These are phyloP conservation scores for Phenacoccus solenopsis DNA, from an alignment of 1,140 invertebrate genomes.

Conservation along the genomic window DNA sequence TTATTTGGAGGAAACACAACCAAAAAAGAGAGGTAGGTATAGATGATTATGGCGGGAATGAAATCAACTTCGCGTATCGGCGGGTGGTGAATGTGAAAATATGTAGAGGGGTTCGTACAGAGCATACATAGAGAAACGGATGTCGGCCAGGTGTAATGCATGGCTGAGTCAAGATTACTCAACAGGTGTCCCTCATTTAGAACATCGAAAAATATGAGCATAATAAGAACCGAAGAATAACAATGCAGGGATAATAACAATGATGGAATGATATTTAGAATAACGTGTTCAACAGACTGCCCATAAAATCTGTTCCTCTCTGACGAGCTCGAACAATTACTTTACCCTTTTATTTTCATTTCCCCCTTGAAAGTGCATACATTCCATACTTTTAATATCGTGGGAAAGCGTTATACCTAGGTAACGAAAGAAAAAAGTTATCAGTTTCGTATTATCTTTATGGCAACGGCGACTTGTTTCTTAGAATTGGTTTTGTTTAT, in stretches of 20 bases:
- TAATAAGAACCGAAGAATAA: conserved; percentile 3
- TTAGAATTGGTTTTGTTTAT: too few species aligned
- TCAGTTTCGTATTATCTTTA: not conserved
- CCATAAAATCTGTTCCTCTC: conserved; percentile 15
- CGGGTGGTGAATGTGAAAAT: not conserved
- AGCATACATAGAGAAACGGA: not conserved
- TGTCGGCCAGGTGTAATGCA: conserved; percentile 7
- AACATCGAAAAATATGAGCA: not conserved
- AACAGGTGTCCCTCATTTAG: conserved; percentile 9
- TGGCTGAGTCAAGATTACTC: conserved; percentile 9
- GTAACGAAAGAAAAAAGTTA: not conserved
- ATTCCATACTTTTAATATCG: not conserved
- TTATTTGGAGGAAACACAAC: not conserved
- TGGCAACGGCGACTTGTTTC: not conserved
- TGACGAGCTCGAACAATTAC: not conserved
- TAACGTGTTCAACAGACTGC: not conserved
- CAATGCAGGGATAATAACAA: conserved; percentile 8
- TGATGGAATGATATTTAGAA: not conserved
- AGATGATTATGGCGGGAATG: not conserved
- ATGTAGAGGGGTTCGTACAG: not conserved
- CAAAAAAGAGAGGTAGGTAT: not conserved
- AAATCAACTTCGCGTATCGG: not conserved
- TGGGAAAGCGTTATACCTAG: not conserved
- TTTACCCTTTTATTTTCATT: not conserved
- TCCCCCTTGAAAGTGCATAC: not conserved